A percentile compares a stretch with the other conserved stretches of the same genome.
phyloP scores from a whole-genome alignment of 1,140 invertebrate genomes.

The Brachystomella parvula region DNA sequence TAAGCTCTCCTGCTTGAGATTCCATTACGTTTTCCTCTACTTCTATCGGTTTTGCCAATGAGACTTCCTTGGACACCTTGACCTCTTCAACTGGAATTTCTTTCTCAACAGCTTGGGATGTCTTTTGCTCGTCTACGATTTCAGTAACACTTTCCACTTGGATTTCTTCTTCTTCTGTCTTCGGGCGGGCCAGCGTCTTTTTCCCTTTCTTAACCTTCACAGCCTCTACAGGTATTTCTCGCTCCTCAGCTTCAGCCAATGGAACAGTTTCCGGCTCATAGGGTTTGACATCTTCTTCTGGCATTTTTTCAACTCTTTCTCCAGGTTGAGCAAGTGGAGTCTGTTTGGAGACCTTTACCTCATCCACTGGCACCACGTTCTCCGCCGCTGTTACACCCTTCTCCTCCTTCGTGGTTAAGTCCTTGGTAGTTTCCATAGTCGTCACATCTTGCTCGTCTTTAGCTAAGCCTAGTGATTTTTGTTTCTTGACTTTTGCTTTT shows the following conservation, averaged over 20 bases:
- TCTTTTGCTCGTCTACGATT: slow-evolving; percentile 3
- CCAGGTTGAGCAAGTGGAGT: not conserved
- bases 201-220: not conserved
- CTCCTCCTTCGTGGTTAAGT: not conserved
- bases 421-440: not conserved
- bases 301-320: not conserved
- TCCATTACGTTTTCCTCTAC: slow-evolving; percentile 2
- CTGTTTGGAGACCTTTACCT: not conserved
- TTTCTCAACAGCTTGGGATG: slow-evolving; percentile 4
- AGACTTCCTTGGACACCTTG: no score
- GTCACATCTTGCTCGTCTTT: slow-evolving; percentile 6
- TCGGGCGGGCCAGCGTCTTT: not conserved
- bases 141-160: no score
- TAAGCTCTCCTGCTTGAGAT: not conserved
- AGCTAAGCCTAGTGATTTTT: slow-evolving; percentile 2
- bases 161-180: not conserved
- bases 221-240: not conserved
- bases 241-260: not conserved
- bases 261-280: not conserved
- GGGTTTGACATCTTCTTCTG: not conserved
- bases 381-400: not conserved
- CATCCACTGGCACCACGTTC: not conserved
- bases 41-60: slow-evolving; percentile 5
- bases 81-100: not conserved
- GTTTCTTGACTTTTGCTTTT: slow-evolving; percentile 10